These are phyloP conservation scores for Dendrolimus pini DNA, from an alignment of 2,888 invertebrate genomes.

Conservation along the genomic window DNA sequence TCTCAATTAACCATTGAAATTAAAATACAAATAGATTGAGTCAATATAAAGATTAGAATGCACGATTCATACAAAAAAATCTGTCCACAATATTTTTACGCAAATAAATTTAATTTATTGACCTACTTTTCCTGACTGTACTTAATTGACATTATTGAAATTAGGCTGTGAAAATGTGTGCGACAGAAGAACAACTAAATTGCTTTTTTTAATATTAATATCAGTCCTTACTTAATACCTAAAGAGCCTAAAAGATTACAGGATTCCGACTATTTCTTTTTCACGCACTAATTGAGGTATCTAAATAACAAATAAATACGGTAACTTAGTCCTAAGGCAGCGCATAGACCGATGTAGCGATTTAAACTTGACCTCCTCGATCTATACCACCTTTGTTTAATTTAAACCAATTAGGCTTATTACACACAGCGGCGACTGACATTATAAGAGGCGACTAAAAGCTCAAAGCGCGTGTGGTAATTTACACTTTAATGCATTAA, in stretches of 20 bases:
- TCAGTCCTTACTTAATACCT: constrained; percentile 72
- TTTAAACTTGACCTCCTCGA: constrained; percentile 8
- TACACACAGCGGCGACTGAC: background rate
- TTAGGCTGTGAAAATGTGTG: constrained; percentile 43
- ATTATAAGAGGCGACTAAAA: background rate
- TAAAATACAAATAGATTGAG: too few species aligned
- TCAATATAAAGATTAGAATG: too few species aligned
- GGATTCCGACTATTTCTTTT: constrained; percentile 18
- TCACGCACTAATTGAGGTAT: constrained; percentile 32
- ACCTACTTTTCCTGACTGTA: constrained; percentile 8
- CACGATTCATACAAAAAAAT: too few species aligned
- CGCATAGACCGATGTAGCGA: constrained; percentile 14
- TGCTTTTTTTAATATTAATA: constrained; percentile 52
- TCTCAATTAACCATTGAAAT: too few species aligned
- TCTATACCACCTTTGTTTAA: constrained; percentile 9
- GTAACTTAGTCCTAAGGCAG: constrained; percentile 40
- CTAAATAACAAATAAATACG: constrained; percentile 56
- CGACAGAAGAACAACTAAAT: constrained; percentile 21
- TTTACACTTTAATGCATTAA: too few species aligned
- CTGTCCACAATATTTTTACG: too few species aligned
- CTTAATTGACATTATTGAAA: constrained; percentile 30
- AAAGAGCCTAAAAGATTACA: constrained; percentile 28
- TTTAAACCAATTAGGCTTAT: background rate
- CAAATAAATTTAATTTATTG: too few species aligned
- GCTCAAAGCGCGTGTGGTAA: background rate